A percentile compares a stretch with the other conserved stretches of the same genome.
Conservation (phyloP, 2,797 vertebrate species). For the Tokudaia tokunoshimensis region DNA sequence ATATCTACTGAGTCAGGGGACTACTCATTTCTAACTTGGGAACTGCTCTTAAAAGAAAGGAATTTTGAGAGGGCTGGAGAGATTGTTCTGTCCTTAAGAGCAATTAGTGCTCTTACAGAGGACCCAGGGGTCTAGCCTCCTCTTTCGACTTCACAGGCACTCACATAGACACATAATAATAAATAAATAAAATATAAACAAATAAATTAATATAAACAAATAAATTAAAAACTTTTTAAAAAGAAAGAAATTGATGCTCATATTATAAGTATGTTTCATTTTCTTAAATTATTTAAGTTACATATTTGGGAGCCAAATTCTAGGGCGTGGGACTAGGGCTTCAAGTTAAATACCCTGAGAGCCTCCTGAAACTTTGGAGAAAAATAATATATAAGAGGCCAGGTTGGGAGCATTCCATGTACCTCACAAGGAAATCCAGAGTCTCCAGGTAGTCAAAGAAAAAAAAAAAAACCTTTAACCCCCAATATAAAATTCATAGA, state of each 20-base stretch:
- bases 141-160: not conserved
- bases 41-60: not conserved
- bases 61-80: not conserved
- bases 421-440: not conserved
- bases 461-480: constrained; percentile 44
- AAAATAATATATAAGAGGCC: not conserved
- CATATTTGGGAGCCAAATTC: not conserved
- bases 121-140: too few species aligned
- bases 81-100: not conserved
- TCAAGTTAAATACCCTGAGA: not conserved
- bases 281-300: constrained; percentile 1
- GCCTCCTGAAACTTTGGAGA: not conserved
- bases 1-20: not conserved
- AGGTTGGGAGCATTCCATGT: not conserved
- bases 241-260: not conserved
- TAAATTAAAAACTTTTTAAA: not conserved
- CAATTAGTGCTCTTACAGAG: too few species aligned
- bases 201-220: not conserved
- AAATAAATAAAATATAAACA: not conserved
- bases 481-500: constrained; percentile 7
- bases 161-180: not conserved
- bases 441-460: not conserved
- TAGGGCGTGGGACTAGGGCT: not conserved
- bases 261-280: not conserved
- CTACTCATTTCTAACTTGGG: not conserved